A percentile compares a stretch with the other conserved stretches of the same genome.
Evolutionary conservation across 2,888 invertebrate species (phyloP).

Genomic region (Tenthredo notha): DNA sequence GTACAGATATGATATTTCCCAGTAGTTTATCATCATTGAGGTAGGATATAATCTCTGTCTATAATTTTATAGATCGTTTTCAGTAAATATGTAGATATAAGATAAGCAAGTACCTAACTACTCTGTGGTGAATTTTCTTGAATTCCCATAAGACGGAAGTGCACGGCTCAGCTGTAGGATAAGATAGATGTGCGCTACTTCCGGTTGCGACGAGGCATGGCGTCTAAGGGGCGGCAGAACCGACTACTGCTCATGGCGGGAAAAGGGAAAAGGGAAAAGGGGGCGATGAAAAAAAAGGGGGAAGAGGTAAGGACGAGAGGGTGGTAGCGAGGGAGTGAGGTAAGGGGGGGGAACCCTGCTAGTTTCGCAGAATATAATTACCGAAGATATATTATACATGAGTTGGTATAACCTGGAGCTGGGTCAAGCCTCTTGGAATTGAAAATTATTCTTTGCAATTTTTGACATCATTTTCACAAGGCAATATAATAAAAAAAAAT

Average conservation of each 20-base stretch:
- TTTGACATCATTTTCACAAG: not conserved
- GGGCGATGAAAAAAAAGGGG: conserved; percentile 29
- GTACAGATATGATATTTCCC: not conserved
- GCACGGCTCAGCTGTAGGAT: conserved; percentile 71
- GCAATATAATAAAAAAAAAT: not conserved
- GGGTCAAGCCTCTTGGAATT: conserved; percentile 3
- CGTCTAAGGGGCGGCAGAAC: conserved; percentile 72
- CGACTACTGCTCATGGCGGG: conserved; percentile 25
- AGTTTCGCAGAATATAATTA: conserved; percentile 75
- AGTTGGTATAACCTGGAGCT: not conserved
- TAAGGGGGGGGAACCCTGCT: conserved; percentile 63
- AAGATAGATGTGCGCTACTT: conserved; percentile 78
- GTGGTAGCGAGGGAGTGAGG: not conserved
- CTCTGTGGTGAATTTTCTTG: conserved; percentile 41
- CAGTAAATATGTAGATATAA: not conserved
- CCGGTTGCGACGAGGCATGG: conserved; percentile 78
- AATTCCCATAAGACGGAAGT: conserved; percentile 69
- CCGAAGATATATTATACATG: conserved; percentile 47
- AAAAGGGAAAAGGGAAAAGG: conserved; percentile 42
- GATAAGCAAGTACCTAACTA: not conserved
- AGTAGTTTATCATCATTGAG: not conserved
- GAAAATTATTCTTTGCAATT: not conserved
- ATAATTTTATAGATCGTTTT: not conserved
- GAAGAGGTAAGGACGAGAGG: not conserved
- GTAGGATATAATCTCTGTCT: not conserved